Evolutionary conservation across 2,113 vertebrate species (phyloP).

Genomic region (Struthidea cinerea): DNA sequence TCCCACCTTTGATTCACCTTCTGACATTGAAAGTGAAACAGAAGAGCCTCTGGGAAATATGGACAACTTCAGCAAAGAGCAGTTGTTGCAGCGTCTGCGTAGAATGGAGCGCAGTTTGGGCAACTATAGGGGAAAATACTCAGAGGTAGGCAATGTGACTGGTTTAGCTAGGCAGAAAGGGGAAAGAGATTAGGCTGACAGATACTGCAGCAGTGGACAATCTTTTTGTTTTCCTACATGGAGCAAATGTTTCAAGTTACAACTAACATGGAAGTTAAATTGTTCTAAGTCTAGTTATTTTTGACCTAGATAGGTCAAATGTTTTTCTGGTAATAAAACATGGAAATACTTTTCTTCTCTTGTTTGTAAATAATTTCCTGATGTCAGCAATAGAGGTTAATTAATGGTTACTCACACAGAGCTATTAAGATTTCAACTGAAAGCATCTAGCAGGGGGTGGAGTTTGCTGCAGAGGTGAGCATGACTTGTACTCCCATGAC

Average conservation of each 20-base stretch:
- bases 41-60: conserved; percentile 77
- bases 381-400: background rate
- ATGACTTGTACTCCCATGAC: background rate
- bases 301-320: background rate
- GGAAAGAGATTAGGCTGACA: background rate
- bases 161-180: background rate
- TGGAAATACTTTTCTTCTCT: background rate
- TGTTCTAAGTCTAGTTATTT: background rate
- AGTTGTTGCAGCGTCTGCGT: conserved; percentile 80
- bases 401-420: background rate
- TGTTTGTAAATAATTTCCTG: background rate
- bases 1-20: conserved; percentile 81
- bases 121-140: conserved; percentile 88
- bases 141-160: conserved; percentile 76
- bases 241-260: background rate
- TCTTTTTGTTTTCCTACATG: background rate
- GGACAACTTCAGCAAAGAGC: conserved; percentile 84
- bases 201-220: background rate
- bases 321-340: background rate
- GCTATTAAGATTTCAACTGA: background rate
- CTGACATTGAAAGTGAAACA: conserved; percentile 91
- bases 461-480: background rate
- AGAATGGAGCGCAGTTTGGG: conserved; percentile 84
- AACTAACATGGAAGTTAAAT: background rate
- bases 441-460: background rate